These are phyloP conservation scores for Stegodyphus dumicola DNA, from an alignment of 1,140 invertebrate species.

Conservation along the genomic window DNA sequence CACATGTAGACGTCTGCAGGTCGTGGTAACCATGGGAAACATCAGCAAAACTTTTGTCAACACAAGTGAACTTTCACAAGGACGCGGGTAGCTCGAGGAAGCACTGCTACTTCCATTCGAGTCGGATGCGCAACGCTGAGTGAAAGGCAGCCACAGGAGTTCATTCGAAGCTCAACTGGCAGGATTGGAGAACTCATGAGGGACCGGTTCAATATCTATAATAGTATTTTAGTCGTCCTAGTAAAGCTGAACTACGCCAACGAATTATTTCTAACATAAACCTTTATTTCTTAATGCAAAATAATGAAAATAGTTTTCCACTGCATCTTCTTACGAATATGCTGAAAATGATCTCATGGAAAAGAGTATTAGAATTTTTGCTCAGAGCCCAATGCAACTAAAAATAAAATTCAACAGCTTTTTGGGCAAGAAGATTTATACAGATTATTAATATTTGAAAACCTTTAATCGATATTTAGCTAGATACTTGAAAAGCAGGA, in stretches of 20 bases:
- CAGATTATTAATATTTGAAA: no score
- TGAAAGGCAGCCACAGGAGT: constrained; percentile 43
- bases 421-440: no score
- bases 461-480: no score
- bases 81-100: constrained; percentile 12
- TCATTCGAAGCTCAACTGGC: constrained; percentile 6
- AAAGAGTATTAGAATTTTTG: no score
- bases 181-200: constrained; percentile 35
- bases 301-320: not conserved
- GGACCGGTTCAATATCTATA: constrained; percentile 22
- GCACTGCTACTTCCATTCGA: constrained; percentile 20
- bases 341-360: not conserved
- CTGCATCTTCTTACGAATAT: not conserved
- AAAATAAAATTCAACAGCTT: no score
- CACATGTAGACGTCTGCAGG: constrained; percentile 30
- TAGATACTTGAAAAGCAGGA: no score
- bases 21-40: constrained; percentile 53
- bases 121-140: constrained; percentile 42
- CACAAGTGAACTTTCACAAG: constrained; percentile 57
- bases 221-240: not conserved
- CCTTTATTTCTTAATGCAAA: not conserved
- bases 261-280: not conserved
- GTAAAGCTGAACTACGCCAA: no score
- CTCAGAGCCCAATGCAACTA: no score
- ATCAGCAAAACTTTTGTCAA: constrained; percentile 25